These are phyloP conservation scores for Sebastes kiyomatsui DNA, from an alignment of 2,797 vertebrate genomes.

Conservation along the genomic window DNA sequence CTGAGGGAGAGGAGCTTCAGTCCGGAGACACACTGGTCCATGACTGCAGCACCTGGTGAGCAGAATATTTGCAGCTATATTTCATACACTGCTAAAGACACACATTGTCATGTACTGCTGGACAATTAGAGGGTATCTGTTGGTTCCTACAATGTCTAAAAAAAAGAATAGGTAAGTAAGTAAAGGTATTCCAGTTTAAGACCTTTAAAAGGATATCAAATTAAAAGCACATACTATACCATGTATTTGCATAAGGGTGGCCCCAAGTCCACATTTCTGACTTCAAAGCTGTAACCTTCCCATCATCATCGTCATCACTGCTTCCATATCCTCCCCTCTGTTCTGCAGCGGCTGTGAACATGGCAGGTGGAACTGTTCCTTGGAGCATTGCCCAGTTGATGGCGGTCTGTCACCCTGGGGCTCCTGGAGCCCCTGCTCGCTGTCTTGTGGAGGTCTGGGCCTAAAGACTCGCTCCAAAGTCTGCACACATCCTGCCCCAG, in stretches of 20 bases:
- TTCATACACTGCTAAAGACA: neutral
- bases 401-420: slow-evolving; percentile 84
- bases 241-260: neutral
- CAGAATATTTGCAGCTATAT: neutral
- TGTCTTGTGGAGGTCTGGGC: slow-evolving; percentile 88
- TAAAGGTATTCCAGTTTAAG: neutral
- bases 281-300: neutral
- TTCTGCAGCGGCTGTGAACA: slow-evolving; percentile 82
- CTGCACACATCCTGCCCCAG: slow-evolving; percentile 78
- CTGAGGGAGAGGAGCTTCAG: slow-evolving; percentile 79
- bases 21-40: slow-evolving; percentile 78
- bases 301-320: neutral
- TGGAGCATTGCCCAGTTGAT: slow-evolving; percentile 77
- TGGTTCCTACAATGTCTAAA: neutral
- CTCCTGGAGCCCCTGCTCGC: slow-evolving; percentile 85
- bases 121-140: neutral
- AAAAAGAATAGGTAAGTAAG: neutral
- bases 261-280: neutral
- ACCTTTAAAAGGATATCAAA: neutral
- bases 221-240: neutral
- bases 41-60: slow-evolving; percentile 88
- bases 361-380: slow-evolving; percentile 84
- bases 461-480: slow-evolving; percentile 80
- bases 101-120: too few relatives aligned
- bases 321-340: neutral